phyloP scores from a whole-genome alignment of 2,113 vertebrate genomes.

The Miniopterus natalensis region DNA sequence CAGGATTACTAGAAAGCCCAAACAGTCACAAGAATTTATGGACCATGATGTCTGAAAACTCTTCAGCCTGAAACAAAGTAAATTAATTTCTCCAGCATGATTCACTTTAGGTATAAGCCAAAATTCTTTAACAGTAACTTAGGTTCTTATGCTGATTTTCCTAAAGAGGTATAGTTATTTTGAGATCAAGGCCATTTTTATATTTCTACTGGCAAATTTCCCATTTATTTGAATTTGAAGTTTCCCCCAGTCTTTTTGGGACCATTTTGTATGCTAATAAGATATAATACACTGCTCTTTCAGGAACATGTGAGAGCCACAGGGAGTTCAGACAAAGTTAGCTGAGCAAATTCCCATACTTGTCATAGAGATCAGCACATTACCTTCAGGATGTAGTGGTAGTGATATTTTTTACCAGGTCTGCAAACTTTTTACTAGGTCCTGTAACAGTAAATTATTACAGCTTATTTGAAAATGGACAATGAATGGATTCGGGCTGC shows the following conservation, averaged over 20 bases:
- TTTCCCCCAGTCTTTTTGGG: constrained; percentile 14
- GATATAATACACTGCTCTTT: neutral
- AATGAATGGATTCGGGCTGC: too few species aligned
- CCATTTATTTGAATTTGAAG: constrained; percentile 7
- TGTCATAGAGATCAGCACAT: neutral
- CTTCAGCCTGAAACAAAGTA: constrained; percentile 53
- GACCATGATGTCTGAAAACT: constrained; percentile 50
- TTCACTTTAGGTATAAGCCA: constrained; percentile 27
- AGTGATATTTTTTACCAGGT: neutral
- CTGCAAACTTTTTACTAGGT: neutral
- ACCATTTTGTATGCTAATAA: constrained; percentile 39
- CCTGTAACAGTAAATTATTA: neutral
- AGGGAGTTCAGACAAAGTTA: neutral
- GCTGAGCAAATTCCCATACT: neutral
- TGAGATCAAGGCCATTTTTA: neutral
- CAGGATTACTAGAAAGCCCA: constrained; percentile 32
- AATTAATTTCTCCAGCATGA: constrained; percentile 50
- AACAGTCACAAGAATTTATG: constrained; percentile 49
- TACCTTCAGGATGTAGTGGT: neutral
- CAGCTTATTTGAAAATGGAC: neutral
- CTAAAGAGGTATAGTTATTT: constrained; percentile 23
- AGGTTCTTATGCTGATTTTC: constrained; percentile 8
- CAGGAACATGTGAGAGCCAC: neutral
- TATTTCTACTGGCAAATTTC: constrained; percentile 52
- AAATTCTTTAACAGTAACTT: constrained; percentile 32